Percentiles rank a stretch among this genome's conserved stretches.
Conservation (phyloP, 2,888 invertebrate species). For the Lasioglossum villosulum region DNA sequence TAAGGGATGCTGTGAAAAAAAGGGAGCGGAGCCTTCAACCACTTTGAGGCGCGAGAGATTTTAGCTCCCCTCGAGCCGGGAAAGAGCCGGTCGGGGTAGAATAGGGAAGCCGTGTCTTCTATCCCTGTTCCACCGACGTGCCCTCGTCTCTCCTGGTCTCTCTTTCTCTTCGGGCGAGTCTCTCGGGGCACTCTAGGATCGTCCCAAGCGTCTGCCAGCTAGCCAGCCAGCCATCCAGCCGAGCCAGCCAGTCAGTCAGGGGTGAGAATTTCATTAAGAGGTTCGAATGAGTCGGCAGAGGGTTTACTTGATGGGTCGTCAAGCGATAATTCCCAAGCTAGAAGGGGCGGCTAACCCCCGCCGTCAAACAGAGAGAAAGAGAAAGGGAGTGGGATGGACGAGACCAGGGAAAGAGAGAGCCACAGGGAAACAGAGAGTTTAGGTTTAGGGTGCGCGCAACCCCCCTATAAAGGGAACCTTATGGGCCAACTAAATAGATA, state of each 20-base stretch:
- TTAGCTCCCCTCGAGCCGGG: conserved; percentile 80
- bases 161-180: conserved; percentile 63
- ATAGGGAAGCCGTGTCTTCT: conserved; percentile 64
- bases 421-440: conserved; percentile 76
- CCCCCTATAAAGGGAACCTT: conserved; percentile 84
- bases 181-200: conserved; percentile 79
- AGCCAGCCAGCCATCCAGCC: conserved; percentile 72
- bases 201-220: conserved; percentile 79
- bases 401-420: conserved; percentile 48
- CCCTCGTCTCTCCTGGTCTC: conserved; percentile 61
- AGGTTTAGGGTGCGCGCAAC: conserved; percentile 77
- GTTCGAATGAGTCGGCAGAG: conserved; percentile 84
- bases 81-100: conserved; percentile 58
- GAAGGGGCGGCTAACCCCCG: conserved; percentile 73
- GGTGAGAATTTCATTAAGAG: conserved; percentile 85
- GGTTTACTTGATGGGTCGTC: conserved; percentile 84
- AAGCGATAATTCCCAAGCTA: conserved; percentile 84
- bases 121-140: conserved; percentile 64
- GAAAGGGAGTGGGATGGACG: conserved; percentile 14
- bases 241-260: conserved; percentile 83
- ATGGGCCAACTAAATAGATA: conserved; percentile 85
- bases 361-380: conserved; percentile 53
- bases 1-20: conserved; percentile 83
- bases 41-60: conserved; percentile 85
- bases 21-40: conserved; percentile 82